Evolutionary conservation across 2,888 invertebrate genomes (phyloP).

Genomic region (Hoplodrina blanda): DNA sequence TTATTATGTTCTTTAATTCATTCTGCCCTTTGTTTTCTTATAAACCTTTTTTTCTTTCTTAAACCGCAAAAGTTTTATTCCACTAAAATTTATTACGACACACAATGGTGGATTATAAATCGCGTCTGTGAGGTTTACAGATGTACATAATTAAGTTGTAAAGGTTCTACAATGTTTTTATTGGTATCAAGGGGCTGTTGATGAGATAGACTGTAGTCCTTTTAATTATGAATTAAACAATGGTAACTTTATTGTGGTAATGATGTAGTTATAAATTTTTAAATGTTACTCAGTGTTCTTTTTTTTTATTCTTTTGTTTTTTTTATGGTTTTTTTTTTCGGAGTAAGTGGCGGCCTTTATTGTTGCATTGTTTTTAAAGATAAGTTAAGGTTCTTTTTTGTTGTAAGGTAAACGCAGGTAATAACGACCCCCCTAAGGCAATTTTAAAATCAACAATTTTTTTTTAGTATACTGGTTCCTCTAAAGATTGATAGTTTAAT

Average conservation of each 20-base stretch:
- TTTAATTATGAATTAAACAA: slow-evolving; percentile 77
- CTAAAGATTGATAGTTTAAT: too few relatives aligned
- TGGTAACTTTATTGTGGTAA: slow-evolving; percentile 66
- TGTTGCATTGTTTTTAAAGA: too few relatives aligned
- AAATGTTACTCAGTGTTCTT: slow-evolving; percentile 34
- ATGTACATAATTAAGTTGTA: slow-evolving; percentile 89
- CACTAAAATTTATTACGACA: slow-evolving; percentile 83
- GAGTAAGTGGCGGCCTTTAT: neutral
- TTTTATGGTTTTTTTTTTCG: slow-evolving; percentile 32
- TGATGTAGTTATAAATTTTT: slow-evolving; percentile 56
- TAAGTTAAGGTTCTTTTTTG: too few relatives aligned
- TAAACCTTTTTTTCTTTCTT: slow-evolving; percentile 71
- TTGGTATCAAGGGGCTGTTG: slow-evolving; percentile 76
- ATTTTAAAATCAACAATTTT: too few relatives aligned
- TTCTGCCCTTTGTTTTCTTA: slow-evolving; percentile 89
- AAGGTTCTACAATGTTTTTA: slow-evolving; percentile 84
- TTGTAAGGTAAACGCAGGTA: too few relatives aligned
- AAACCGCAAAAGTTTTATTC: slow-evolving; percentile 84
- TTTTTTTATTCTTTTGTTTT: slow-evolving; percentile 27
- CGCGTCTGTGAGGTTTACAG: slow-evolving; percentile 84
- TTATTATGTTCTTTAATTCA: slow-evolving; percentile 89
- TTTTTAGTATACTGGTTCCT: too few relatives aligned
- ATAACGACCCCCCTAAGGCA: too few relatives aligned
- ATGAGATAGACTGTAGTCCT: slow-evolving; percentile 68
- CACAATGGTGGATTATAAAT: slow-evolving; percentile 87